Conservation (phyloP, 2,797 vertebrate species). For the Melanotaenia nigrans region DNA sequence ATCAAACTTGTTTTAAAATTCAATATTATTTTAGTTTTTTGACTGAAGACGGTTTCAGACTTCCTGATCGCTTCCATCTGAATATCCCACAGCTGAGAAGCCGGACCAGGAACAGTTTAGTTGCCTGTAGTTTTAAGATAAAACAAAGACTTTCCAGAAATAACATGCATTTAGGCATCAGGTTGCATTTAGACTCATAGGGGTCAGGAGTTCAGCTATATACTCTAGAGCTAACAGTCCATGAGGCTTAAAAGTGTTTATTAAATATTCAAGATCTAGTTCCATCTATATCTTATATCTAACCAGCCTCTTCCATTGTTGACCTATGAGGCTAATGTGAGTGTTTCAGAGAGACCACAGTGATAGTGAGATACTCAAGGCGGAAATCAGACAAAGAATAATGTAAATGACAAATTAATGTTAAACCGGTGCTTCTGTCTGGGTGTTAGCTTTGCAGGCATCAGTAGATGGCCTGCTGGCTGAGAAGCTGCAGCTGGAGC, state of each 20-base stretch:
- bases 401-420: neutral
- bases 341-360: neutral
- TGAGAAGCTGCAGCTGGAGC: slow-evolving; percentile 80
- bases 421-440: neutral
- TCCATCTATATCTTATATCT: neutral
- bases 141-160: too few relatives aligned
- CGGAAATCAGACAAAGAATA: neutral
- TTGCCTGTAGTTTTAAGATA: too few relatives aligned
- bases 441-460: slow-evolving; percentile 78
- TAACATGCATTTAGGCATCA: too few relatives aligned
- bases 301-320: too few relatives aligned
- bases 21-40: neutral
- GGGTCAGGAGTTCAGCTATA: neutral
- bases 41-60: neutral
- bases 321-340: too few relatives aligned
- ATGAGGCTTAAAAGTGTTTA: neutral
- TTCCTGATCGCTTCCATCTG: neutral
- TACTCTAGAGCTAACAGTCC: neutral
- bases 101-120: neutral
- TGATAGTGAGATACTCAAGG: neutral
- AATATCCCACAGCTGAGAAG: neutral
- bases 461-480: slow-evolving; percentile 78
- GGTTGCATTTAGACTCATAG: too few relatives aligned
- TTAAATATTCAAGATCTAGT: neutral
- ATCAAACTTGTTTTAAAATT: neutral